Conservation (phyloP, 1,140 invertebrate genomes). For the Periplaneta americana region DNA sequence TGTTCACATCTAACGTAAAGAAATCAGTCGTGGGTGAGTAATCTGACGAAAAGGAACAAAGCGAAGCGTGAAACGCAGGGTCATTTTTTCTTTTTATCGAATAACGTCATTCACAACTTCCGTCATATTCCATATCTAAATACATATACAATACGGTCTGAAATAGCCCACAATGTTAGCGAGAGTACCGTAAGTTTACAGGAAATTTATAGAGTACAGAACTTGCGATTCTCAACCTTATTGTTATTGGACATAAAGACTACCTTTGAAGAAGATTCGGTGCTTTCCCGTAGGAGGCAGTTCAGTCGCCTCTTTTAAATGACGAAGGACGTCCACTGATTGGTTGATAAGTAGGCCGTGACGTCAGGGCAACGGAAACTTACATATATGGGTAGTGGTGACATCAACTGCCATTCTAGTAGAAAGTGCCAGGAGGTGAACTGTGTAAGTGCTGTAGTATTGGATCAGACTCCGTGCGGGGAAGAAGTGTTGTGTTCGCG, state of each 20-base stretch:
- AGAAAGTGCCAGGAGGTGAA: slow-evolving; percentile 5
- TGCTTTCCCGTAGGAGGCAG: slow-evolving; percentile 18
- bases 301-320: slow-evolving; percentile 27
- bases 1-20: neutral
- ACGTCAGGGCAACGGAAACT: slow-evolving; percentile 30
- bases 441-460: too few species aligned
- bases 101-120: neutral
- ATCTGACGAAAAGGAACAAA: neutral
- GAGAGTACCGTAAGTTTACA: neutral
- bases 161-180: neutral
- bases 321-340: slow-evolving; percentile 32
- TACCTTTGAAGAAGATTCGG: slow-evolving; percentile 3
- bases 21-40: neutral
- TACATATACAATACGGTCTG: neutral
- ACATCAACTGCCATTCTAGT: slow-evolving; percentile 24
- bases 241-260: slow-evolving; percentile 1
- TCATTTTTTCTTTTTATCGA: neutral
- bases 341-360: slow-evolving; percentile 35
- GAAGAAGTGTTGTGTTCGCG: neutral
- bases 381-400: slow-evolving; percentile 28
- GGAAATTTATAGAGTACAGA: neutral
- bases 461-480: too few species aligned
- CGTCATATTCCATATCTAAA: neutral
- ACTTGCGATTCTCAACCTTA: slow-evolving; percentile 13
- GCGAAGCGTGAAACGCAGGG: neutral